A percentile compares a stretch with the other conserved stretches of the same genome.
Evolutionary conservation across 1,140 invertebrate genomes (phyloP).

Genomic region (Steinernema khuongi): DNA sequence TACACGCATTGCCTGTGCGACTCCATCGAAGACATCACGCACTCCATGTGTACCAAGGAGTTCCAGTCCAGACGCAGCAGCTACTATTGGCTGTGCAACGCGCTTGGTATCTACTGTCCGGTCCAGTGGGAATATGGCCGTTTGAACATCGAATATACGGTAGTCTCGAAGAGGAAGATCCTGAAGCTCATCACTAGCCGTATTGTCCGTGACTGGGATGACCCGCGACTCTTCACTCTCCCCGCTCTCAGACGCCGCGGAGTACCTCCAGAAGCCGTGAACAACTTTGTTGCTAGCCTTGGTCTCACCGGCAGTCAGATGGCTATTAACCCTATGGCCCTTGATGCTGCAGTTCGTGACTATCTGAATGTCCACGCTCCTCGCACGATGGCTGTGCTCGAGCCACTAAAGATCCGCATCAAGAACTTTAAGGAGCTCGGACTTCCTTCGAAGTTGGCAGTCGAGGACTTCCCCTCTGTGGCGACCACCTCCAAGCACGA

Average conservation of each 20-base stretch:
- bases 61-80: conserved; percentile 73
- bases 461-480: conserved; percentile 77
- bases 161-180: conserved; percentile 97
- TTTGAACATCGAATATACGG: conserved; percentile 90
- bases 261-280: conserved; percentile 86
- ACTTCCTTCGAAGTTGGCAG: conserved; percentile 64
- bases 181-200: conserved; percentile 77
- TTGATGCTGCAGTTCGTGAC: conserved; percentile 85
- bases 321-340: conserved; percentile 80
- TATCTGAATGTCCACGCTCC: conserved; percentile 81
- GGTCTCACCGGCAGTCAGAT: conserved; percentile 89
- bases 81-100: conserved; percentile 98
- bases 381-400: conserved; percentile 67
- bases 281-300: conserved; percentile 84
- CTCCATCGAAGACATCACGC: conserved; percentile 95
- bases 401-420: conserved; percentile 85
- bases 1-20: conserved; percentile 98
- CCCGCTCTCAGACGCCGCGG: conserved; percentile 84
- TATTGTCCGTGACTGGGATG: conserved; percentile 79
- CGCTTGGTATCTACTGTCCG: conserved; percentile 89
- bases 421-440: conserved; percentile 64
- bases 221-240: conserved; percentile 88
- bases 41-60: conserved; percentile 97
- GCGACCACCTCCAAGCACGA: conserved; percentile 67
- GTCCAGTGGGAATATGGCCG: conserved; percentile 99